Conservation (phyloP, 2,113 vertebrate genomes). For the Phrynosoma blainvillii region DNA sequence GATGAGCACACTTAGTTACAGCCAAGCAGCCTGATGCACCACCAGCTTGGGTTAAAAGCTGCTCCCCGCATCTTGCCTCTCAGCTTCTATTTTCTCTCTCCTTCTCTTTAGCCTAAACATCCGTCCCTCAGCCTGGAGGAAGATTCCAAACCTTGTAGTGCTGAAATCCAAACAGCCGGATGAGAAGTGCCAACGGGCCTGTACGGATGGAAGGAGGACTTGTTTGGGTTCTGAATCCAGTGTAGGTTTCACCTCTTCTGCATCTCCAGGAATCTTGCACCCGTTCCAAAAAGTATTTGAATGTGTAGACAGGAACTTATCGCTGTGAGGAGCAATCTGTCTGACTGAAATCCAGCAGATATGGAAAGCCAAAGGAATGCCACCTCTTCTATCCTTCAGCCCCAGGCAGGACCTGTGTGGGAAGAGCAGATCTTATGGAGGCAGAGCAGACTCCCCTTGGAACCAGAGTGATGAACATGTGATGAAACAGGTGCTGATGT, state of each 20-base stretch:
- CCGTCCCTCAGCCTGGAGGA: background rate
- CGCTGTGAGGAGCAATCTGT: no score
- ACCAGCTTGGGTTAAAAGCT: no score
- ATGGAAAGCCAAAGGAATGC: no score
- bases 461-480: background rate
- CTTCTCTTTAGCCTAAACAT: conserved; percentile 1
- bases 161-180: accelerated
- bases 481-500: background rate
- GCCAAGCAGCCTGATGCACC: no score
- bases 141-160: accelerated
- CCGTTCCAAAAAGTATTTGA: background rate
- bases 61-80: no score
- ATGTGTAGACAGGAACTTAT: no score
- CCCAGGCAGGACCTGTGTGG: no score
- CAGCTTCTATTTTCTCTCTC: no score
- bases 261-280: accelerated
- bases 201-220: background rate
- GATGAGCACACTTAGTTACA: no score
- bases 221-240: background rate
- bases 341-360: no score
- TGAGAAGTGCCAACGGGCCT: background rate
- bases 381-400: background rate
- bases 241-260: background rate
- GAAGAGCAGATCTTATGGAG: background rate
- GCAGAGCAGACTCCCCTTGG: background rate